These are phyloP conservation scores for Phalacrocorax brasilianus DNA, from an alignment of 2,113 vertebrate species.

Conservation along the genomic window DNA sequence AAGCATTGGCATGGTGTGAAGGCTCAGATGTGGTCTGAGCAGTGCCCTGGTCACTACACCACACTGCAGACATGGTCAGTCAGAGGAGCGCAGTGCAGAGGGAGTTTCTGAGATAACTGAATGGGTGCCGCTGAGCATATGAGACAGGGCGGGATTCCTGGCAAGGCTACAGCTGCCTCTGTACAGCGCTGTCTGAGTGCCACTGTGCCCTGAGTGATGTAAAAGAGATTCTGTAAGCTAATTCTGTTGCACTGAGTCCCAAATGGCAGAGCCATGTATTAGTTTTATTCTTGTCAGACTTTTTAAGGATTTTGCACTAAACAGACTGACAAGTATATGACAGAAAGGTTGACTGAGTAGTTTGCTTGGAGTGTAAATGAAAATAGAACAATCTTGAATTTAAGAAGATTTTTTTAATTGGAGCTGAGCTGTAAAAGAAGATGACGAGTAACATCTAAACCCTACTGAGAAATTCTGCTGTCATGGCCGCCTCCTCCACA, in stretches of 20 bases:
- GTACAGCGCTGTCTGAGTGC: not conserved
- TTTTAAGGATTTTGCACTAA: not conserved
- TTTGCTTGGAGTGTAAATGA: not conserved
- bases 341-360: not conserved
- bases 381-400: not conserved
- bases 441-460: not conserved
- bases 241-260: not conserved
- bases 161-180: not conserved
- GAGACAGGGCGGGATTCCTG: not conserved
- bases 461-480: not conserved
- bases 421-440: not conserved
- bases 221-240: not conserved
- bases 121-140: fast-evolving
- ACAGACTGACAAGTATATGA: not conserved
- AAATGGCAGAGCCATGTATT: not conserved
- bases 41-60: too few species aligned
- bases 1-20: not conserved
- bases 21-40: not conserved
- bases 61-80: fast-evolving
- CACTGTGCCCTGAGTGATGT: not conserved
- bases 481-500: not conserved
- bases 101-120: not conserved
- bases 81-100: not conserved
- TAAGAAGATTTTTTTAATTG: not conserved
- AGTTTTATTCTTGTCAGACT: not conserved